phyloP scores from a whole-genome alignment of 2,113 vertebrate species.

The Morone saxatilis region DNA sequence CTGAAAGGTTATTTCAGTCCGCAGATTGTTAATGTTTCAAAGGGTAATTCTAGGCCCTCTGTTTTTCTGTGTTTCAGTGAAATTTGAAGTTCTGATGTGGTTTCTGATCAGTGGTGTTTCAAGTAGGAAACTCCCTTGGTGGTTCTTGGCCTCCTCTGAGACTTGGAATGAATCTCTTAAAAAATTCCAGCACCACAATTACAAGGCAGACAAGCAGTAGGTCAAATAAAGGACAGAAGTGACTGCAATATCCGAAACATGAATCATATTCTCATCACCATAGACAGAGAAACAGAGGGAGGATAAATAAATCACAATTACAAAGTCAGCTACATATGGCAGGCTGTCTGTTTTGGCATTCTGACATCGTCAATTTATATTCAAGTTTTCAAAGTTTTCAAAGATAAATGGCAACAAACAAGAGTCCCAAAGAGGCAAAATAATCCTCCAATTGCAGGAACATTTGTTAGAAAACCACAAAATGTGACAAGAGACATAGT shows the following conservation, averaged over 20 bases:
- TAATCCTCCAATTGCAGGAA: constrained; percentile 13
- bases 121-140: constrained; percentile 80
- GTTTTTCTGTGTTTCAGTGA: constrained; percentile 71
- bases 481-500: constrained; percentile 17
- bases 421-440: constrained; percentile 21
- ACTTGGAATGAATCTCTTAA: constrained; percentile 64
- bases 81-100: constrained; percentile 81
- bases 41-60: constrained; percentile 71
- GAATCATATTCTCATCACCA: constrained; percentile 62
- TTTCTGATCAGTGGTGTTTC: constrained; percentile 75
- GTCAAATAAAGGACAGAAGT: constrained; percentile 77
- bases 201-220: constrained; percentile 68
- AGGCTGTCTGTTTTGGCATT: constrained; percentile 15
- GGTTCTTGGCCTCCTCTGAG: constrained; percentile 77
- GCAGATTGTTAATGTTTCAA: constrained; percentile 68
- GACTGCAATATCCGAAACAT: constrained; percentile 59
- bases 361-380: constrained; percentile 39
- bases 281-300: constrained; percentile 34
- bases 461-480: constrained; percentile 7
- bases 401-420: constrained; percentile 44
- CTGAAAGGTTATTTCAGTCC: constrained; percentile 70
- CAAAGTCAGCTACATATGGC: constrained; percentile 25
- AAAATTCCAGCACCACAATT: constrained; percentile 73
- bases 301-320: constrained; percentile 52
- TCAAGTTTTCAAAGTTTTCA: constrained; percentile 38